Base-by-base conservation (phyloP, 2,888 invertebrate genomes). In the Polietes domitor region DNA sequence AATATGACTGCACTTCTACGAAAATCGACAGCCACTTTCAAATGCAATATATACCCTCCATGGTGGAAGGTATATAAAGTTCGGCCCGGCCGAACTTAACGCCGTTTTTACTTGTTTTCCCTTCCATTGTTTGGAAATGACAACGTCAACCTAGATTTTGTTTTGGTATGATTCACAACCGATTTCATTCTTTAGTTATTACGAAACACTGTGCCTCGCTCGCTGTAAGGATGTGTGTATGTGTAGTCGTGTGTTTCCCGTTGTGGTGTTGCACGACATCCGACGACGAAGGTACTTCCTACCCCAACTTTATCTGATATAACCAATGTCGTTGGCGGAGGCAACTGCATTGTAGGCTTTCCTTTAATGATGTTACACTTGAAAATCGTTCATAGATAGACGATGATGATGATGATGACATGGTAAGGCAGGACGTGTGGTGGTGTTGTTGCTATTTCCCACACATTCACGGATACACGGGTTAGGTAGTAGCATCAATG, bases 291-390 rank as follows among this genome's bases (percentile, higher is more conserved):
- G n/a, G 68, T 15, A 24, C 68, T 68, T 68, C 68, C 68, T 65
- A 68, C 68, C 41, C 21, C 19, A 68, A 17, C 43, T 41, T 17
- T 43, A n/a, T 41, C 12, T 41, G 5, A 68, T 37, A 68, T 24
- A 68, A 19, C 37, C 53, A 32, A 77, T 43, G 50, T n/a, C 74
- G 65, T 43, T n/a, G 47, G 50, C 37, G 63, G 37, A 47, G 72
- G 77, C 61, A 77, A 19, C 7, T 73, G 28, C 73, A 37, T 41
- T 73, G 55, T 43, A 55, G 55, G 43, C 37, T 21, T 73, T 53
- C 41, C 58, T 41, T 37, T 58, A 55, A 73, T 58, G 55, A 43
- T 73, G 55, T 24, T 55, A 26, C 50, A 58, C 73, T 55, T 50
- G 55, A 43, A 53, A 41, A 28, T 17, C 26, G 6, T 26, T 26